phyloP scores from a whole-genome alignment of 2,113 vertebrate genomes.

The Halichoeres trimaculatus region DNA sequence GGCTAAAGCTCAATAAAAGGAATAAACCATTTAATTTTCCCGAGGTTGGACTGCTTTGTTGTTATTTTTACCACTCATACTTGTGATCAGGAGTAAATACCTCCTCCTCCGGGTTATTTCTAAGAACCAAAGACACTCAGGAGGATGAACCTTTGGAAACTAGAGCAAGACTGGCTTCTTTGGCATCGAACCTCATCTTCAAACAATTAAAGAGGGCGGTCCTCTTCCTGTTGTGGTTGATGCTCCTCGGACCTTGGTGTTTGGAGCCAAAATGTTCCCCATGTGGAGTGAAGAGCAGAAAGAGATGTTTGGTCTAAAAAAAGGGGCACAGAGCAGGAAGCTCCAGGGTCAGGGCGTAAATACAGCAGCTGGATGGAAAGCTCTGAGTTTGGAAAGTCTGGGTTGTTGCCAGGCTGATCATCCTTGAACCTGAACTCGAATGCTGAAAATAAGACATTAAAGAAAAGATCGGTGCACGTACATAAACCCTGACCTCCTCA shows the following conservation, averaged over 20 bases:
- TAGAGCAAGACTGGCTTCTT: slow-evolving; percentile 21
- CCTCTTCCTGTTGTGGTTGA: not conserved
- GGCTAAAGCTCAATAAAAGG: too few species aligned
- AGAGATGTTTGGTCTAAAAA: not conserved
- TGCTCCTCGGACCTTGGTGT: not conserved
- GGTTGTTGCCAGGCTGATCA: not conserved
- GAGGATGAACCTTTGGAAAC: not conserved
- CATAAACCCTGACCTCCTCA: not conserved
- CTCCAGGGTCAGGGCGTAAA: not conserved
- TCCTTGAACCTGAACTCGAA: not conserved
- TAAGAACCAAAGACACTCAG: not conserved
- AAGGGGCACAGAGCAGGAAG: slow-evolving; percentile 1
- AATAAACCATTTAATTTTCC: too few species aligned
- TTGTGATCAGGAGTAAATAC: not conserved
- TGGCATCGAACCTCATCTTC: not conserved
- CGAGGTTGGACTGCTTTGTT: too few species aligned
- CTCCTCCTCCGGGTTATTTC: not conserved
- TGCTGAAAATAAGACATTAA: not conserved
- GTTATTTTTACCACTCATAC: too few species aligned
- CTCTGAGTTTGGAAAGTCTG: not conserved
- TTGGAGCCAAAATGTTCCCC: not conserved
- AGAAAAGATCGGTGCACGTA: not conserved
- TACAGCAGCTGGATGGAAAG: not conserved
- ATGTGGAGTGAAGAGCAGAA: slow-evolving; percentile 4
- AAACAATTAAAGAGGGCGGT: slow-evolving; percentile 14